Base-by-base conservation (phyloP, 92 coral and sea anemone species). In the Plumapathes pennacea region DNA sequence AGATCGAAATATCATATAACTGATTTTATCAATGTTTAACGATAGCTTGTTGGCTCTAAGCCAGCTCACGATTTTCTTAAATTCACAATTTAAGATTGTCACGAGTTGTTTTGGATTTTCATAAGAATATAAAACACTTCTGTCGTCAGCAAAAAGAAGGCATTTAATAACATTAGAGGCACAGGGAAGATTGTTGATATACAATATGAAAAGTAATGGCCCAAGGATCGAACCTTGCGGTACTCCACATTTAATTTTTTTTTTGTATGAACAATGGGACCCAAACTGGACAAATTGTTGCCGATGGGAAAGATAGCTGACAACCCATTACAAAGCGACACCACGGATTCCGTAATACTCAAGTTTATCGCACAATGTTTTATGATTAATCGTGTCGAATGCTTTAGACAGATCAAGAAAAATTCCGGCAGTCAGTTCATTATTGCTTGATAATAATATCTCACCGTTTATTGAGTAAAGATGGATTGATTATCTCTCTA, bases 211-310 rank as follows among this genome's bases (percentile, higher is more conserved):
- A 17, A 69, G 31, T 25, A 77, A 38, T n/a, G 85, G 85, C 7
- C 85, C 78, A 28, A 77, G 25, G 46, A 69, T 52, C 7, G 85
- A 69, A 15, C 84, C 78, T 48, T 77, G 85, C n/a, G 78, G 77
- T 32, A 77, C 64, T 14, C 83, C 69, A 48, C 47, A 69, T 37
- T 28, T 28, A 19, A 77, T 68, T 31, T 50, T 36, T 61, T 40
- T 56, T 14, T 48, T 29, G 37, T 69, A 47, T 13, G 78, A 77
- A 18, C 26, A n/a, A 25, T 30, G 25, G 7, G 51, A 57, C 32
- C 54, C 38, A 30, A 61, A 19, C 13, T 12, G 24, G 20, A 69
- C 71, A 48, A 50, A 39, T 61, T 67, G 83, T 6, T 69, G 57
- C 60, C 72, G 59, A 15, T 53, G 34, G 38, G 62, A 25, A 4